A percentile compares a stretch with the other conserved stretches of the same genome.
phyloP scores from a whole-genome alignment of 1,140 invertebrate genomes.

The Colletes latitarsis region DNA sequence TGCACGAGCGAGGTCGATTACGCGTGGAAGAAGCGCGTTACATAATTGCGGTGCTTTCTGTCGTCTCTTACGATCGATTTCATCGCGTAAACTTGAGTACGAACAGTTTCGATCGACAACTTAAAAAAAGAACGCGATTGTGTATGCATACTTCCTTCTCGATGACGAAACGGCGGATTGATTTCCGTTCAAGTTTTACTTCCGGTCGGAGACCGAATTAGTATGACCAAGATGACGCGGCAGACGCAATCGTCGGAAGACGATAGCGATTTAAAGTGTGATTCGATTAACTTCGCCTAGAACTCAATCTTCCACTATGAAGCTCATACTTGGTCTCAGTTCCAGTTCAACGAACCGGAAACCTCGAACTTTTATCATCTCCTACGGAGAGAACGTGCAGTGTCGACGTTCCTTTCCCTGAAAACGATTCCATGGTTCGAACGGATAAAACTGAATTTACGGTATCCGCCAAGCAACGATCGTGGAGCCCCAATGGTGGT shows the following conservation, averaged over 20 bases:
- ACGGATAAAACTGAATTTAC: not conserved
- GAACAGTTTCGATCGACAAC: not conserved
- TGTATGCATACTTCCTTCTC: slow-evolving; percentile 25
- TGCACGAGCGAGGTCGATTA: not conserved
- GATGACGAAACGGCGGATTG: slow-evolving; percentile 39
- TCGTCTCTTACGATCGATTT: not conserved
- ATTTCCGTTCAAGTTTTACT: slow-evolving; percentile 49
- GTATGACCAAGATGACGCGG: slow-evolving; percentile 6
- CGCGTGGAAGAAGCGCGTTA: not conserved
- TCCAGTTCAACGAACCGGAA: slow-evolving; percentile 46
- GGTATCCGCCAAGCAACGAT: not conserved
- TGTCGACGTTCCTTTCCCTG: slow-evolving; percentile 10
- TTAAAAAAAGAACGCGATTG: not conserved
- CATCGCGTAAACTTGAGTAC: too few species aligned
- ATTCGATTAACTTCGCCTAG: not conserved
- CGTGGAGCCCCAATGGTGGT: too few species aligned
- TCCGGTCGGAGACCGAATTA: slow-evolving; percentile 42
- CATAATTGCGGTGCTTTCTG: not conserved
- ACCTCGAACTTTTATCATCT: slow-evolving; percentile 25
- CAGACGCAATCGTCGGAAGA: slow-evolving; percentile 16
- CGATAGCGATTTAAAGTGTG: slow-evolving; percentile 4
- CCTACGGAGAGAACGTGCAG: not conserved
- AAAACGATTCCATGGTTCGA: slow-evolving; percentile 5
- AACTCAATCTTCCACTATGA: not conserved
- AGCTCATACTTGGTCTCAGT: slow-evolving; percentile 21